Percentiles rank a stretch among this genome's conserved stretches.
phyloP scores from a whole-genome alignment of 1,140 invertebrate genomes.

The Caenorhabditis tropicalis region DNA sequence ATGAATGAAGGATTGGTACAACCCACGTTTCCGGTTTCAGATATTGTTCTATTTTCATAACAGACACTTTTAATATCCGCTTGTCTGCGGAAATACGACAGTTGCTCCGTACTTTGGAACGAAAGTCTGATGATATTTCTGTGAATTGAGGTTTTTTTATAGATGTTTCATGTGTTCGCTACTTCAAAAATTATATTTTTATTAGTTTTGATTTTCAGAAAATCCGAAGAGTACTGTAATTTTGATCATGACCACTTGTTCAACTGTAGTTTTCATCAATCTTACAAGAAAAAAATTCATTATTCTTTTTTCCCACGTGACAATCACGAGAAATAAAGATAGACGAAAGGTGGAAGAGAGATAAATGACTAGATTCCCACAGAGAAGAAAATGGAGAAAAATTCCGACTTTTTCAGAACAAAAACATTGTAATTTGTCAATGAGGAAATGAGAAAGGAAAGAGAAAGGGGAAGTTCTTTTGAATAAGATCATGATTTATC shows the following conservation, averaged over 20 bases:
- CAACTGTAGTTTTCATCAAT: not conserved
- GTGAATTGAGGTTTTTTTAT: no score
- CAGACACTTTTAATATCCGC: no score
- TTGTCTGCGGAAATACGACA: no score
- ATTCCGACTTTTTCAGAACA: not conserved
- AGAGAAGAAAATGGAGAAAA: not conserved
- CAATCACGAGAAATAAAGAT: not conserved
- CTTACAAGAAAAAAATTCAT: not conserved
- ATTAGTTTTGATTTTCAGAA: no score
- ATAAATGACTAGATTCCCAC: not conserved
- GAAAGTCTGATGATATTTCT: no score
- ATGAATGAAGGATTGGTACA: no score
- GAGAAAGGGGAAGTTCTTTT: not conserved
- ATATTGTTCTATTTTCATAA: no score
- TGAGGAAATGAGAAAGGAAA: not conserved
- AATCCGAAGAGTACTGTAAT: constrained; percentile 14
- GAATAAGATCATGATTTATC: not conserved
- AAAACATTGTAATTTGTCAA: constrained; percentile 32
- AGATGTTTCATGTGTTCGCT: no score
- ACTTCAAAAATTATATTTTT: no score
- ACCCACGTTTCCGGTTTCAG: no score
- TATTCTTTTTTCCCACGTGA: constrained; percentile 8
- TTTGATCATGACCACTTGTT: not conserved
- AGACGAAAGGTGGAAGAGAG: not conserved
- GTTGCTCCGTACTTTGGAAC: no score